Percentiles rank a stretch among this genome's conserved stretches.
phyloP scores from a whole-genome alignment of 2,113 vertebrate species.

The Nestor notabilis region DNA sequence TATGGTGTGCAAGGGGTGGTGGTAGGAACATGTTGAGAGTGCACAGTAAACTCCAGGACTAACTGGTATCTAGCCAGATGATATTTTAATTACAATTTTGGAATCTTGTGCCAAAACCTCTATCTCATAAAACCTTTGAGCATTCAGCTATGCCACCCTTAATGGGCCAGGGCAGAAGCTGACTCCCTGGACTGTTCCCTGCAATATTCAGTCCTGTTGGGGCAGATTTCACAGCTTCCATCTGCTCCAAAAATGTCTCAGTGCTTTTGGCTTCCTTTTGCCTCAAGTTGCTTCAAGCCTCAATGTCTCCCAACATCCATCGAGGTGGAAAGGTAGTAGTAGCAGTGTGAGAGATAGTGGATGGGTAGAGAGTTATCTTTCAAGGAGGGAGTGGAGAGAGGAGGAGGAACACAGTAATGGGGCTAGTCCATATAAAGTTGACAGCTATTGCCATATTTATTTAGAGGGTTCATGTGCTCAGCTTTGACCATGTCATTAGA shows the following conservation, averaged over 20 bases:
- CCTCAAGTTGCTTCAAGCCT: neutral
- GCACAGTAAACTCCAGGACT: neutral
- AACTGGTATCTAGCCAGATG: neutral
- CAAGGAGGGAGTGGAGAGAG: neutral
- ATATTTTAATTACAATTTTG: neutral
- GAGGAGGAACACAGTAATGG: accelerated
- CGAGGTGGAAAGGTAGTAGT: neutral
- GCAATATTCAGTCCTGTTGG: neutral
- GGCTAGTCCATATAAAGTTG: neutral
- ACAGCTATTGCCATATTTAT: neutral
- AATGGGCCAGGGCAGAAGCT: neutral
- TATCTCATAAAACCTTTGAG: neutral
- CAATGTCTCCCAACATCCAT: accelerated
- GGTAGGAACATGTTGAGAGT: neutral
- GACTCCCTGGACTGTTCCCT: neutral
- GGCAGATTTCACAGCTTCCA: neutral
- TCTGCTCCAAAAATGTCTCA: accelerated
- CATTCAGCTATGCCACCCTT: neutral
- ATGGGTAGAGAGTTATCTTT: neutral
- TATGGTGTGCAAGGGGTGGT: neutral
- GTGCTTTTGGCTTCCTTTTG: neutral
- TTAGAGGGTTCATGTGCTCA: neutral
- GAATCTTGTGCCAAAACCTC: neutral
- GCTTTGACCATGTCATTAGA: neutral
- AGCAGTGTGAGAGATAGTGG: neutral